A percentile compares a stretch with the other conserved stretches of the same genome.
These are phyloP conservation scores for Cheilosia vernalis DNA, from an alignment of 2,888 invertebrate species.

Conservation along the genomic window DNA sequence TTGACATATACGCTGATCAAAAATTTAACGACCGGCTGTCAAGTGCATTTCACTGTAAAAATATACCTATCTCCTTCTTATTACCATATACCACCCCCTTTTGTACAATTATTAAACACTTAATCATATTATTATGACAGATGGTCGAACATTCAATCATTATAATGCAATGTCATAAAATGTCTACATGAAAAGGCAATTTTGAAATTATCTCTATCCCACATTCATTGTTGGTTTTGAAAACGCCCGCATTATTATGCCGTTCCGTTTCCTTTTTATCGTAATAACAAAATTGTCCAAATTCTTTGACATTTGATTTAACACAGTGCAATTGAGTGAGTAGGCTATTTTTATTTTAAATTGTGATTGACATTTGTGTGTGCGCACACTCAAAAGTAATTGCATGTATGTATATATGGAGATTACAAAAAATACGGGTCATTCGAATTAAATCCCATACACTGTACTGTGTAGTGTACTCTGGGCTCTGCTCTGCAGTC, in stretches of 20 bases:
- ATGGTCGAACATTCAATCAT: not conserved
- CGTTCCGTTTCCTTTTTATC: constrained; percentile 37
- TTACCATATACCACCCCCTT: not conserved
- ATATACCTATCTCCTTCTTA: too few species aligned
- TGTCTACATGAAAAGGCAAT: not conserved
- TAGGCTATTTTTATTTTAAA: constrained; percentile 25
- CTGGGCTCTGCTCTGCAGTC: not conserved
- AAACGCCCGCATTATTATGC: constrained; percentile 43
- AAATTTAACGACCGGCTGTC: too few species aligned
- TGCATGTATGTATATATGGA: constrained; percentile 44
- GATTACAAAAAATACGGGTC: constrained; percentile 50
- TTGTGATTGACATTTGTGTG: constrained; percentile 54
- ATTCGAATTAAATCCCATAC: constrained; percentile 22
- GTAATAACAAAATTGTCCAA: constrained; percentile 40
- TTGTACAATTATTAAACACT: not conserved
- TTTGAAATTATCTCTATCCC: constrained; percentile 19
- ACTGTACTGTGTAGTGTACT: not conserved
- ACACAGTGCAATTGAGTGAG: constrained; percentile 48
- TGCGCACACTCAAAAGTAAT: constrained; percentile 37
- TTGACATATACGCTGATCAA: too few species aligned
- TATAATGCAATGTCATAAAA: constrained; percentile 33
- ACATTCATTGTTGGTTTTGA: constrained; percentile 12
- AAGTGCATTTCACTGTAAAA: too few species aligned
- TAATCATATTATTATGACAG: not conserved
- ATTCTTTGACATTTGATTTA: constrained; percentile 65